Evolutionary conservation across 2,888 invertebrate genomes (phyloP).

Genomic region (Agriopis aurantiaria): DNA sequence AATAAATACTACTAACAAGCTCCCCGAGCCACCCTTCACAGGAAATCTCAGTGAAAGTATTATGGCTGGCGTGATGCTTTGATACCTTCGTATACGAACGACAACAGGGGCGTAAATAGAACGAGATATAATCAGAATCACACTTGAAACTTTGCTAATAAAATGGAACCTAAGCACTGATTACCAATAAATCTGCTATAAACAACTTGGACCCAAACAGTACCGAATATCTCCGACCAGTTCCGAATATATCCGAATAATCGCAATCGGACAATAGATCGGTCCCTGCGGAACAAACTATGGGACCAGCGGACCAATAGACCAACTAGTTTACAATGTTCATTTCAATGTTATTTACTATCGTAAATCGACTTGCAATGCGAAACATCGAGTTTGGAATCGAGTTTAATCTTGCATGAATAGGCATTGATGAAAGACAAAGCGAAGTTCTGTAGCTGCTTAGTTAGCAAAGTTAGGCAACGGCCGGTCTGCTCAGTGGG

Average conservation of each 20-base stretch:
- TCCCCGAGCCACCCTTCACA: too few relatives aligned
- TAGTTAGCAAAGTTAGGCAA: not conserved
- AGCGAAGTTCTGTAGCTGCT: not conserved
- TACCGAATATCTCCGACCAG: not conserved
- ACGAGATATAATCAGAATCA: conserved; percentile 14
- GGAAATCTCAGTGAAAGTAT: too few relatives aligned
- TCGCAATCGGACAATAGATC: conserved; percentile 10
- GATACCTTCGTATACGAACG: not conserved
- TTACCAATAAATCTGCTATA: conserved; percentile 17
- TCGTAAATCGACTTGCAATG: conserved; percentile 12
- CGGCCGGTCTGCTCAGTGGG: too few relatives aligned
- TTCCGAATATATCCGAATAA: conserved; percentile 5
- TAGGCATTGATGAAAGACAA: not conserved
- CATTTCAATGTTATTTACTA: conserved; percentile 22
- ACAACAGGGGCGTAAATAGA: not conserved
- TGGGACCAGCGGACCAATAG: conserved; percentile 12
- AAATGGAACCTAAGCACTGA: conserved; percentile 17
- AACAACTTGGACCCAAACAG: conserved; percentile 1
- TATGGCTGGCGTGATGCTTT: not conserved
- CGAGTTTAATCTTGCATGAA: conserved; percentile 3
- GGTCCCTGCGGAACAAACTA: conserved; percentile 12
- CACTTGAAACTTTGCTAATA: conserved; percentile 17
- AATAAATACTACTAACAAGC: too few relatives aligned
- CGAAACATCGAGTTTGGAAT: conserved; percentile 1
- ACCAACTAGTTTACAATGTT: conserved; percentile 23